Evolutionary conservation across 1,140 invertebrate genomes (phyloP).

Genomic region (Drosophila subpulchrella): DNA sequence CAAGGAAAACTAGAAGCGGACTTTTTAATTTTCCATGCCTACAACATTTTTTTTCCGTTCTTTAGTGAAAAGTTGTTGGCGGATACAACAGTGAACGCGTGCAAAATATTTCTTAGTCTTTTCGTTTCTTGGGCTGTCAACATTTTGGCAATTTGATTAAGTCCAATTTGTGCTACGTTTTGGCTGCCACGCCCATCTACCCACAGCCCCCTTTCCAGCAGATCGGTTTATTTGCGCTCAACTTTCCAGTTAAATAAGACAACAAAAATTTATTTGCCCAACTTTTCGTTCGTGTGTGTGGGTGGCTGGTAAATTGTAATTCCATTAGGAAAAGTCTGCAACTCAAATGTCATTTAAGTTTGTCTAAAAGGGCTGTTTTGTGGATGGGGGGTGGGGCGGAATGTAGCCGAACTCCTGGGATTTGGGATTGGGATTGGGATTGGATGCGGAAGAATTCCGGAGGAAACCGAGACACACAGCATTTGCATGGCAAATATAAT

Average conservation of each 20-base stretch:
- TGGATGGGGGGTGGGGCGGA: too few relatives aligned
- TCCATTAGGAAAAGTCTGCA: constrained; percentile 78
- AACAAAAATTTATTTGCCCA: constrained; percentile 40
- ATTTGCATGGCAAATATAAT: constrained; percentile 76
- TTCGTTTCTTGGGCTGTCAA: constrained; percentile 52
- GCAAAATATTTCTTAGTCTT: constrained; percentile 57
- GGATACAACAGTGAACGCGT: constrained; percentile 65
- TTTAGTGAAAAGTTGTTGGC: constrained; percentile 25
- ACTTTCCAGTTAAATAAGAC: constrained; percentile 75
- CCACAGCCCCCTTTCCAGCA: constrained; percentile 4
- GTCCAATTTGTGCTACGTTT: constrained; percentile 74
- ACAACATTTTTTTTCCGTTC: constrained; percentile 7
- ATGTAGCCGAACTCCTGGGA: constrained; percentile 8
- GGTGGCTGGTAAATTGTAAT: constrained; percentile 67
- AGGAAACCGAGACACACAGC: constrained; percentile 33
- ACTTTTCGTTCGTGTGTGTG: constrained; percentile 38
- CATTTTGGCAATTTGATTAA: constrained; percentile 79
- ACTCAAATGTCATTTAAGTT: constrained; percentile 80
- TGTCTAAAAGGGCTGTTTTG: constrained; percentile 8
- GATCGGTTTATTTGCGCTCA: constrained; percentile 68
- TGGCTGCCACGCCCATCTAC: constrained; percentile 47
- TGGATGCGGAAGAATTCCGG: not conserved
- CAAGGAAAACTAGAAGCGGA: constrained; percentile 8
- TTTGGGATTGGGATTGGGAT: not conserved
- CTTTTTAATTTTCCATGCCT: constrained; percentile 35